A percentile compares a stretch with the other conserved stretches of the same genome.
Conservation (phyloP, 1,140 invertebrate genomes). For the Drosophila punjabiensis region DNA sequence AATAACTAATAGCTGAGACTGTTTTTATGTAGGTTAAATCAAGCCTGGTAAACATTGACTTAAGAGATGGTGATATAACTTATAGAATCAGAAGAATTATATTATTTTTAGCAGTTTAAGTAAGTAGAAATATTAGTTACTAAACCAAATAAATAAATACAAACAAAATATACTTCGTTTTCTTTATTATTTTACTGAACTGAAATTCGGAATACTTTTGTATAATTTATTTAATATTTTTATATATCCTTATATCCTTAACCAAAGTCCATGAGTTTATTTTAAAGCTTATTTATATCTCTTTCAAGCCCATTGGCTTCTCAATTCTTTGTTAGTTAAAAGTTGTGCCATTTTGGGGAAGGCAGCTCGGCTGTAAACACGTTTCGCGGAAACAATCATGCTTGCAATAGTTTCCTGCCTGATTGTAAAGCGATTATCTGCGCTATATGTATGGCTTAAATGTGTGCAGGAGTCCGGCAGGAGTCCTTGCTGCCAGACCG, state of each 20-base stretch:
- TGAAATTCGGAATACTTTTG: too few relatives aligned
- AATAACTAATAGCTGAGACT: not conserved
- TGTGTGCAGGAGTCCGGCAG: constrained; percentile 46
- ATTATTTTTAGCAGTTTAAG: too few relatives aligned
- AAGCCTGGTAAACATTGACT: too few relatives aligned
- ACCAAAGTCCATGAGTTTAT: not conserved
- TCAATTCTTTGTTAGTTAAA: constrained; percentile 9
- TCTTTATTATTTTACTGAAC: too few relatives aligned
- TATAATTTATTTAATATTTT: too few relatives aligned
- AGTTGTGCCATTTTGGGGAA: constrained; percentile 29
- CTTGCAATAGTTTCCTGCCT: constrained; percentile 82
- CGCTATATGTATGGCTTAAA: constrained; percentile 61
- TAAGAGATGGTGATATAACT: too few relatives aligned
- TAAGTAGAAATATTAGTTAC: too few relatives aligned
- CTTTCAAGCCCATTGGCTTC: not conserved
- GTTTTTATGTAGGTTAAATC: too few relatives aligned
- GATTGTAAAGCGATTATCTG: constrained; percentile 79
- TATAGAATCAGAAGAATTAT: too few relatives aligned
- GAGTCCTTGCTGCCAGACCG: constrained; percentile 18
- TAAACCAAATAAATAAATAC: too few relatives aligned
- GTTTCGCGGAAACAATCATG: constrained; percentile 81
- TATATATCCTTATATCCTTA: too few relatives aligned
- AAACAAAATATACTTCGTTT: too few relatives aligned
- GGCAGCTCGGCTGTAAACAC: constrained; percentile 65
- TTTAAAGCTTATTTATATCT: constrained; percentile 6